A percentile compares a stretch with the other conserved stretches of the same genome.
These are phyloP conservation scores for Leistus spinibarbis DNA, from an alignment of 2,888 invertebrate species.

Conservation along the genomic window DNA sequence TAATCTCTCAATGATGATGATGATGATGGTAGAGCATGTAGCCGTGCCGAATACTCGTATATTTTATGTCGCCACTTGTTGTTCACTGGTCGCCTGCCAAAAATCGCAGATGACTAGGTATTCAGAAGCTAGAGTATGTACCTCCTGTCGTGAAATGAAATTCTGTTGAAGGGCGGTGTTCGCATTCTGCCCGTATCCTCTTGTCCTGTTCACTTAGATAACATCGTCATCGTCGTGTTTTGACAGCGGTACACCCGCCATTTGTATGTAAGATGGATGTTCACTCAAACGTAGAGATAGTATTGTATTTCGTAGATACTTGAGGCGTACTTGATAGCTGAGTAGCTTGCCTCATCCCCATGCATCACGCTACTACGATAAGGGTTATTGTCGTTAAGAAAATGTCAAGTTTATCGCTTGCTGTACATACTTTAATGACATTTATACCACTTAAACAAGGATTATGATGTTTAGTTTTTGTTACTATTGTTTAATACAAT, in stretches of 20 bases:
- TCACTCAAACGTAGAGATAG: slow-evolving; percentile 22
- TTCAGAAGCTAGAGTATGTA: neutral
- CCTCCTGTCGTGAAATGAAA: neutral
- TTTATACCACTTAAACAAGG: too few species aligned
- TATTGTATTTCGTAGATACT: slow-evolving; percentile 18
- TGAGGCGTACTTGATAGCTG: neutral
- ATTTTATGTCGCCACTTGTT: slow-evolving; percentile 30
- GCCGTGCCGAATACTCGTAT: slow-evolving; percentile 21
- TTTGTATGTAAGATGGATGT: slow-evolving; percentile 23
- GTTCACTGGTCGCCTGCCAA: slow-evolving; percentile 29
- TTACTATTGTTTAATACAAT: too few species aligned
- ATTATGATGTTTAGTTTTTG: too few species aligned
- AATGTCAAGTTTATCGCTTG: neutral
- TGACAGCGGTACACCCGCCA: slow-evolving; percentile 9
- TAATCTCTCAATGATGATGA: neutral
- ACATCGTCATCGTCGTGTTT: slow-evolving; percentile 1
- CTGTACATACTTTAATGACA: neutral
- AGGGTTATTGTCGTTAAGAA: neutral
- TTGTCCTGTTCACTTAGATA: neutral
- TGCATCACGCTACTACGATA: neutral
- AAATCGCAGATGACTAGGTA: slow-evolving; percentile 12
- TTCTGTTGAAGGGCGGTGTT: neutral
- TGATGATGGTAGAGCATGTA: neutral
- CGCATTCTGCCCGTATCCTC: neutral
- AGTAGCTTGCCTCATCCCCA: neutral